phyloP scores from a whole-genome alignment of 2,888 invertebrate species.

The Sphecodes monilicornis region DNA sequence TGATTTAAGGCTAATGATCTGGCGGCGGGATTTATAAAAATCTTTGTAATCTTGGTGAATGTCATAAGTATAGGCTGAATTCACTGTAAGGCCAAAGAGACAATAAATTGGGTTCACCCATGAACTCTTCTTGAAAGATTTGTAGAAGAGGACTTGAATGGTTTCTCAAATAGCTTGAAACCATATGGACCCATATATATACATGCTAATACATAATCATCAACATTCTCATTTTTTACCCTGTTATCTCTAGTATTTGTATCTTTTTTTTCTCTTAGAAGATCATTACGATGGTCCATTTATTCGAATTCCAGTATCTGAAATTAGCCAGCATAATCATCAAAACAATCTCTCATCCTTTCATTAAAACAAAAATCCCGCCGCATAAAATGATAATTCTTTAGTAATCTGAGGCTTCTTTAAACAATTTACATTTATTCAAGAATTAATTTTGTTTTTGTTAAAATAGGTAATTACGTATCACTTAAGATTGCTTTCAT shows the following conservation, averaged over 20 bases:
- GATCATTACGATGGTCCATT: background rate
- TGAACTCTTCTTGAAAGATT: constrained; percentile 68
- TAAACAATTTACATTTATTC: constrained; percentile 53
- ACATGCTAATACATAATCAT: constrained; percentile 17
- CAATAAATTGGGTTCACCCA: constrained; percentile 74
- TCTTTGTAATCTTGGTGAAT: constrained; percentile 84
- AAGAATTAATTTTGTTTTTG: constrained; percentile 56
- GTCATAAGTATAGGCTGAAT: constrained; percentile 76
- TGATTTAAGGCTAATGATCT: constrained; percentile 82
- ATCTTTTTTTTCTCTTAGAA: background rate
- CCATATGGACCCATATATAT: constrained; percentile 66
- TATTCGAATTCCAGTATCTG: background rate
- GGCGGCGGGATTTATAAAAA: constrained; percentile 79
- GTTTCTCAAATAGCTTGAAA: constrained; percentile 41
- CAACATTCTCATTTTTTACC: constrained; percentile 17
- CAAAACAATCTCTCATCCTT: constrained; percentile 29
- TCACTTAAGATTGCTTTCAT: constrained; percentile 58
- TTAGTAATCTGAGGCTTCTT: constrained; percentile 84
- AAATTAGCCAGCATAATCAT: constrained; percentile 25
- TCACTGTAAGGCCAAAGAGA: constrained; percentile 85
- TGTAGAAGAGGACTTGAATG: constrained; percentile 62
- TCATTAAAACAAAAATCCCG: constrained; percentile 70
- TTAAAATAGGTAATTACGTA: constrained; percentile 48
- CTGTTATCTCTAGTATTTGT: background rate
- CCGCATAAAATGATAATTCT: constrained; percentile 81